phyloP scores from a whole-genome alignment of 2,797 vertebrate species.

The Leontopithecus rosalia region DNA sequence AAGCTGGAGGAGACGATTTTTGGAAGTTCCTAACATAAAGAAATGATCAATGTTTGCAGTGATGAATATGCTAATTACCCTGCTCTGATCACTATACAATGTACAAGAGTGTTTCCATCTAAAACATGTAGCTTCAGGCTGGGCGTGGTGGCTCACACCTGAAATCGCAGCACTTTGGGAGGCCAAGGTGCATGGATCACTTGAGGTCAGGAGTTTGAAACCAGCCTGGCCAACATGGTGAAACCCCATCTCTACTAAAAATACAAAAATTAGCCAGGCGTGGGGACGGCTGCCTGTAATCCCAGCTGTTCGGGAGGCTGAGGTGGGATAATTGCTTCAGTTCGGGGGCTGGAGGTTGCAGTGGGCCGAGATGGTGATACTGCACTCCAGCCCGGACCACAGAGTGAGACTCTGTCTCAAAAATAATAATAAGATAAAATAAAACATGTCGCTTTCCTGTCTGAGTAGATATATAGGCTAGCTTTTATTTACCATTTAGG shows the following conservation, averaged over 20 bases:
- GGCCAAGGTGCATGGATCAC: rapidly evolving
- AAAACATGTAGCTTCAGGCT: neutral
- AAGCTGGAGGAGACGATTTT: neutral
- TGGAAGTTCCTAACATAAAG: neutral
- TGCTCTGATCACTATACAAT: neutral
- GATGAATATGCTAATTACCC: neutral
- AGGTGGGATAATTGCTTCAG: no score
- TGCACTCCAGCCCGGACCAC: no score
- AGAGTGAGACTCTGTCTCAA: no score
- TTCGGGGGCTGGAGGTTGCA: no score
- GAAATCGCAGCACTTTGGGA: neutral
- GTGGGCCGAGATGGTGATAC: no score
- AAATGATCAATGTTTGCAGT: neutral
- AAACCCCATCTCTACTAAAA: no score
- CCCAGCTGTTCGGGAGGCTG: no score
- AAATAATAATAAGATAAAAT: no score
- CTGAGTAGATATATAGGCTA: neutral
- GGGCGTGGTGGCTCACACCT: rapidly evolving
- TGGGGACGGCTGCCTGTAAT: no score
- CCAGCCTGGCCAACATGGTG: no score
- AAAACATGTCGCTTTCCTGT: neutral
- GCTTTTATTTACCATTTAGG: neutral
- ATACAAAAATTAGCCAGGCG: no score
- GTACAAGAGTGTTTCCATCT: neutral
- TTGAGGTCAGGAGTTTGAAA: no score